Percentiles rank a stretch among this genome's conserved stretches.
Evolutionary conservation across 2,797 vertebrate species (phyloP).

Genomic region (Borostomias antarcticus): DNA sequence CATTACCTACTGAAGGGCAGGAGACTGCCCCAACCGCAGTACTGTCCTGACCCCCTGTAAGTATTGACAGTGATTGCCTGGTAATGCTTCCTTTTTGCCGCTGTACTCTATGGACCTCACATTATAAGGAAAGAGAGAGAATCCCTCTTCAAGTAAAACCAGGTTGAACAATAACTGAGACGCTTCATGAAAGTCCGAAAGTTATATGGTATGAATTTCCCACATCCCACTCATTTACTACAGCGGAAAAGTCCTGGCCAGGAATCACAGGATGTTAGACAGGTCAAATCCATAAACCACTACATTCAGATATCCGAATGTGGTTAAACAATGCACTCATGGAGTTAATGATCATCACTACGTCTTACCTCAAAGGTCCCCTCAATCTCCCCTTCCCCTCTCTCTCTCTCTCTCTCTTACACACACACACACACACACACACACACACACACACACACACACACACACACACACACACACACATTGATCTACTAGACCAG

Average conservation of each 20-base stretch:
- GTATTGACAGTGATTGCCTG: conserved; percentile 56
- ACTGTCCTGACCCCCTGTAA: conserved; percentile 90
- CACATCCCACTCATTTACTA: neutral
- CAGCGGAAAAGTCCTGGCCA: conserved; percentile 29
- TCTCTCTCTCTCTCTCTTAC: too few relatives aligned
- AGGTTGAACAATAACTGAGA: neutral
- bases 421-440: too few relatives aligned
- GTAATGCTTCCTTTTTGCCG: neutral
- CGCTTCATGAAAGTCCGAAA: neutral
- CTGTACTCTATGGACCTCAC: neutral
- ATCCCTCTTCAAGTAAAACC: neutral
- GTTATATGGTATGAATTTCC: conserved; percentile 1
- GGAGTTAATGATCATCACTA: conserved; percentile 62
- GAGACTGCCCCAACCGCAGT: conserved; percentile 91
- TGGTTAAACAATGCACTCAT: conserved; percentile 43
- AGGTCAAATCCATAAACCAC: conserved; percentile 49
- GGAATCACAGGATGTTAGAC: conserved; percentile 34
- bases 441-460: neutral
- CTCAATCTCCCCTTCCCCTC: too few relatives aligned
- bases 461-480: neutral
- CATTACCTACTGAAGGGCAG: conserved; percentile 86
- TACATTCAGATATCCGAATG: conserved; percentile 29
- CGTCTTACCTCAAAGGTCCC: neutral
- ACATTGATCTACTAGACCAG: neutral
- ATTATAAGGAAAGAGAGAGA: neutral